Conservation (phyloP, 2,888 invertebrate species). For the Lysandra coridon region DNA sequence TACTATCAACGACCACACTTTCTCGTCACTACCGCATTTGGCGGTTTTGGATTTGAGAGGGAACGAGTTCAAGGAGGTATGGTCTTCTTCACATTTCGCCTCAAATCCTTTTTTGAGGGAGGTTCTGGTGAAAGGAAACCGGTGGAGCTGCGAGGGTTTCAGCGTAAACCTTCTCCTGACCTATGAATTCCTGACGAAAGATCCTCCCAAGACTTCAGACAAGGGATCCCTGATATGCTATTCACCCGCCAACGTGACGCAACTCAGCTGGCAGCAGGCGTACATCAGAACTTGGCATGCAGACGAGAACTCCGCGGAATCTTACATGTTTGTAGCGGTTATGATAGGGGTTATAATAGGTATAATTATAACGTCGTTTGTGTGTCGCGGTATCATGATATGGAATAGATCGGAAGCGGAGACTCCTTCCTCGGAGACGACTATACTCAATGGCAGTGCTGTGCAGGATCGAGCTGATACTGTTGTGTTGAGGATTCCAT, state of each 20-base stretch:
- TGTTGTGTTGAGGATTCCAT: slow-evolving; percentile 60
- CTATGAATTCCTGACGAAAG: slow-evolving; percentile 81
- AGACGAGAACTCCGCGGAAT: slow-evolving; percentile 52
- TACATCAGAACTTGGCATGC: slow-evolving; percentile 84
- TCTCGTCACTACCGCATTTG: slow-evolving; percentile 82
- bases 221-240: slow-evolving; percentile 81
- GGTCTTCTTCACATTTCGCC: slow-evolving; percentile 81
- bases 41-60: slow-evolving; percentile 84
- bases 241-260: slow-evolving; percentile 83
- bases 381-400: slow-evolving; percentile 76
- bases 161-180: slow-evolving; percentile 79
- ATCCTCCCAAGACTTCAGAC: slow-evolving; percentile 73
- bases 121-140: slow-evolving; percentile 85
- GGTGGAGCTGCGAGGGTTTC: slow-evolving; percentile 87
- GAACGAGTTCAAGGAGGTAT: slow-evolving; percentile 84
- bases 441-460: slow-evolving; percentile 58
- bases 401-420: slow-evolving; percentile 59
- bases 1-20: slow-evolving; percentile 80
- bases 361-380: slow-evolving; percentile 77
- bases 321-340: slow-evolving; percentile 80
- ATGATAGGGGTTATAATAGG: slow-evolving; percentile 77
- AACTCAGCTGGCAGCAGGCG: slow-evolving; percentile 84
- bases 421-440: slow-evolving; percentile 63
- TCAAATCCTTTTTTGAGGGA: slow-evolving; percentile 80
- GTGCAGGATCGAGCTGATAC: slow-evolving; percentile 56